Evolutionary conservation across 1,140 invertebrate species (phyloP).

Genomic region (Penaeus indicus): DNA sequence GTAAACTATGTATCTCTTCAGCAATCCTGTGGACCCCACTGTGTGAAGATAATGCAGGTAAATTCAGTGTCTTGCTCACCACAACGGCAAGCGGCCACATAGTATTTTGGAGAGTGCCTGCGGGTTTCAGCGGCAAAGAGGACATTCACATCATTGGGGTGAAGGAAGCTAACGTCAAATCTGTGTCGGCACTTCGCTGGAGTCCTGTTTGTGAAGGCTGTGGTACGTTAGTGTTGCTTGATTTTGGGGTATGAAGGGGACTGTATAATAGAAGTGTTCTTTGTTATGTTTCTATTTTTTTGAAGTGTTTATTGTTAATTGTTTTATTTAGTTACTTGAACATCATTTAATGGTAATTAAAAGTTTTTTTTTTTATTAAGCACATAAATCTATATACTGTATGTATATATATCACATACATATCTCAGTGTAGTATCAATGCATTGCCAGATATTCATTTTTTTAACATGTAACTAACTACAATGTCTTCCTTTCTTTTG

Average conservation of each 20-base stretch:
- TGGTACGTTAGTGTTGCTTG: conserved; percentile 1
- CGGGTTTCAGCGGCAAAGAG: neutral
- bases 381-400: too few species aligned
- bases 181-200: conserved; percentile 28
- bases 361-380: too few species aligned
- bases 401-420: too few species aligned
- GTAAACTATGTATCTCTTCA: neutral
- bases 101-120: conserved; percentile 33
- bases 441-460: neutral
- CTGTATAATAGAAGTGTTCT: neutral
- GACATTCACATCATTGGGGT: neutral
- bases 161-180: neutral
- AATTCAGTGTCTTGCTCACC: conserved; percentile 15
- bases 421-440: too few species aligned
- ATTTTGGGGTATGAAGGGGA: neutral
- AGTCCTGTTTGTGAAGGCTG: neutral
- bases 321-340: too few species aligned
- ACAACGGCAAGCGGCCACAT: conserved; percentile 23
- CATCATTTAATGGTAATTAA: too few species aligned
- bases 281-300: neutral
- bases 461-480: neutral
- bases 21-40: conserved; percentile 21
- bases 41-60: neutral
- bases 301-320: neutral
- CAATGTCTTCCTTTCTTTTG: neutral